A percentile compares a stretch with the other conserved stretches of the same genome.
phyloP scores from a whole-genome alignment of 2,113 vertebrate genomes.

The Tetrao urogallus region DNA sequence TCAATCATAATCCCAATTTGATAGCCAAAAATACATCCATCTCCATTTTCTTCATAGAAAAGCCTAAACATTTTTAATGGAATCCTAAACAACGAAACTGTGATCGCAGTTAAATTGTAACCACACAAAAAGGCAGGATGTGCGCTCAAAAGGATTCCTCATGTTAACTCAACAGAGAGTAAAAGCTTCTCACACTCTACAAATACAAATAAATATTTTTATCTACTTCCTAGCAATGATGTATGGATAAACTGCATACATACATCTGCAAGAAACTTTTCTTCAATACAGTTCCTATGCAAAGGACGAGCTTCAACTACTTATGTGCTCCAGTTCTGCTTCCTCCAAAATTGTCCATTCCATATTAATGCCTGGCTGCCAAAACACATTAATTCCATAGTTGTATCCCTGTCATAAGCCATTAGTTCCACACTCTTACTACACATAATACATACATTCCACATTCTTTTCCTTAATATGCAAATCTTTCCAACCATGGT shows the following conservation, averaged over 20 bases:
- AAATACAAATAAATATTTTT: slow-evolving; percentile 50
- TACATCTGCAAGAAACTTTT: neutral
- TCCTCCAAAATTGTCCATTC: slow-evolving; percentile 5
- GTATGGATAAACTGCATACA: slow-evolving; percentile 6
- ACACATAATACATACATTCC: slow-evolving; percentile 64
- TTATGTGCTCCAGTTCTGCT: neutral
- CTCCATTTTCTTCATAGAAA: neutral
- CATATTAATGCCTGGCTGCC: slow-evolving; percentile 47
- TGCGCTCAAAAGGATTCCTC: slow-evolving; percentile 35
- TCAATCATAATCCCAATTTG: neutral
- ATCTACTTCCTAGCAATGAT: slow-evolving; percentile 45
- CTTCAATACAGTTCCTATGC: neutral
- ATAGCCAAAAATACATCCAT: neutral
- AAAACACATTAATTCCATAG: slow-evolving; percentile 64
- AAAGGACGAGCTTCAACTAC: neutral
- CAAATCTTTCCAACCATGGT: slow-evolving; percentile 55
- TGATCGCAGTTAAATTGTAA: slow-evolving; percentile 10
- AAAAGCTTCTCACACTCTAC: slow-evolving; percentile 36
- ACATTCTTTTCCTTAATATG: slow-evolving; percentile 65
- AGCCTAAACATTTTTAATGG: neutral
- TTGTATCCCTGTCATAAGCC: slow-evolving; percentile 61
- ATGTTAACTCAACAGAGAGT: neutral
- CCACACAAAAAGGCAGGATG: slow-evolving; percentile 18
- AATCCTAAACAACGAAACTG: neutral
- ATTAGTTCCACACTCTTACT: slow-evolving; percentile 63